Evolutionary conservation across 1,140 invertebrate species (phyloP).

Genomic region (Polypedilum vanderplanki): DNA sequence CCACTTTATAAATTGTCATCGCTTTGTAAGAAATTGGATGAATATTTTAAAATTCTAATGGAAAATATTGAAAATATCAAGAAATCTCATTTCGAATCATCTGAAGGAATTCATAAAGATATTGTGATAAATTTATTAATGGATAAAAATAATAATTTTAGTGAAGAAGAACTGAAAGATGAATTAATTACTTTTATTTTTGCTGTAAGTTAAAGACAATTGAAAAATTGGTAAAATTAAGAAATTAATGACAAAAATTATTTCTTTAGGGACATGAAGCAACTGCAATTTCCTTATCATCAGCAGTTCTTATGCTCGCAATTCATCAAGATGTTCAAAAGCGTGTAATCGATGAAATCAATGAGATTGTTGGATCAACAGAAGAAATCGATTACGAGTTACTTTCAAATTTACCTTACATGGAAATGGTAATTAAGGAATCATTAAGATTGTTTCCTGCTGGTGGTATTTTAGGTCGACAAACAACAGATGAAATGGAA

Average conservation of each 20-base stretch:
- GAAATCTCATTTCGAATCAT: neutral
- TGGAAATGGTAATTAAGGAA: constrained; percentile 35
- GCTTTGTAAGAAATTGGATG: neutral
- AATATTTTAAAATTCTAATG: neutral
- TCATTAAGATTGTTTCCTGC: constrained; percentile 33
- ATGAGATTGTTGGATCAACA: constrained; percentile 31
- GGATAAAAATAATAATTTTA: neutral
- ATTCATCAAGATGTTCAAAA: constrained; percentile 54
- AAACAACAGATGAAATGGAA: constrained; percentile 30
- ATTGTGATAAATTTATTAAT: neutral
- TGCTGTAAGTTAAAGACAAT: constrained; percentile 32
- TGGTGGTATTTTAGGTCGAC: constrained; percentile 30
- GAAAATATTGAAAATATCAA: neutral
- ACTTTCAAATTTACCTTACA: constrained; percentile 31
- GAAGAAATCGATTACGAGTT: neutral
- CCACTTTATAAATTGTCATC: neutral
- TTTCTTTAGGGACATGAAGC: constrained; percentile 72
- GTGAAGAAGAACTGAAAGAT: neutral
- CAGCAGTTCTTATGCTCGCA: constrained; percentile 54
- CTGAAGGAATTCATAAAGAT: too few relatives aligned
- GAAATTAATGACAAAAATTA: constrained; percentile 72
- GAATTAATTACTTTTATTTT: neutral
- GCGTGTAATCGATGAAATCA: constrained; percentile 39
- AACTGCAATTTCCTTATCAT: constrained; percentile 54
- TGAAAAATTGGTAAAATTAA: constrained; percentile 52